Base-by-base conservation (phyloP, 2,113 vertebrate species). In the Scalopus aquaticus region DNA sequence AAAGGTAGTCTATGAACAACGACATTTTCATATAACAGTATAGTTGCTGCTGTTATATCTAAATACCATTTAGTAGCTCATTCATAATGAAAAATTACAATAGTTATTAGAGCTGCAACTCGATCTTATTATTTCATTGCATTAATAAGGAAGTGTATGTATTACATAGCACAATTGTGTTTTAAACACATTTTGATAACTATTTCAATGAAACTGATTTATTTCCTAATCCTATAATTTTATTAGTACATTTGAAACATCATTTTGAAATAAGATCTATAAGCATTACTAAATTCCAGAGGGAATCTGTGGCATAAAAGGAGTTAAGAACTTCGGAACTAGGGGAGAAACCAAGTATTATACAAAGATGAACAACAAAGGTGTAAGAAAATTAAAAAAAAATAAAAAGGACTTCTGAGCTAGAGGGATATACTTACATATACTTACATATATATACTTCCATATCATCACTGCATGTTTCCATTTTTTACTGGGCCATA, bases 121-220 rank as follows among this genome's bases (percentile, higher is more conserved):
- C 91, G 62, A 86, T 54, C n/a, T 85, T 86, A 72, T 80, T 87
- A 49, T 87, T 96, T 96, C 81, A 90, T 72, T 94, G 20, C 37
- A 73, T 65, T 74, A 89, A 60, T 91, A 93, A 91, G 13, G 49
- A 95, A 73, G 10, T 13, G 92, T n/a, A 28, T 73, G 87, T 51
- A 80, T 83, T 76, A 73, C 58, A 87, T 72, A 90, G 35, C 42
- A 90, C 16, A 83, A 60, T n/a, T 90, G 7, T 74, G 67, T 88
- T 88, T 90, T 84, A 88, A 90, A 88, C 7, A 80, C 72, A 83
- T 92, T 96, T 94, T 95, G 44, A 89, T 76, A 76, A 91, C 65
- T 84, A 84, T 88, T 90, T 90, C 32, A 73, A 42, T 24, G 37
- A 24, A 77, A 88, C 39, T 92, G 49, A 37, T 44, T 88, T 89